Percentiles rank a stretch among this genome's conserved stretches.
phyloP scores from a whole-genome alignment of 2,888 invertebrate species.

The Eristalis arbustorum region DNA sequence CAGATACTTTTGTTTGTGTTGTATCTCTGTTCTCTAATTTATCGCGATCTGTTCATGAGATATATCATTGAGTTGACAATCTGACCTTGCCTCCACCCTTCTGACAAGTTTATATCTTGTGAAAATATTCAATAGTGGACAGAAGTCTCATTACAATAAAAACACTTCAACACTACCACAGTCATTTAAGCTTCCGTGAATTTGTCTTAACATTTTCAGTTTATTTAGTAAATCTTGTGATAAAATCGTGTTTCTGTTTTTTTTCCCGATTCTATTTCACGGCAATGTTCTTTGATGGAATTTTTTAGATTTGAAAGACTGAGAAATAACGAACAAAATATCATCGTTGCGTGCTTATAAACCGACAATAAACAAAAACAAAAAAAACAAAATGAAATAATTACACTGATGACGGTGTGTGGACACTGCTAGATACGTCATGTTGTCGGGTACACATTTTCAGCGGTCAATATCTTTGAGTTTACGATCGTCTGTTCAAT shows the following conservation, averaged over 20 bases:
- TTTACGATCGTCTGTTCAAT: conserved; percentile 32
- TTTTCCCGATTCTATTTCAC: background rate
- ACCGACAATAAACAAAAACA: background rate
- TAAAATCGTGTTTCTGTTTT: background rate
- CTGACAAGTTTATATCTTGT: conserved; percentile 7
- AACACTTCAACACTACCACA: conserved; percentile 5
- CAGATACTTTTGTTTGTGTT: background rate
- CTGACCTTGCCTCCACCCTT: conserved; percentile 26
- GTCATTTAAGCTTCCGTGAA: conserved; percentile 33
- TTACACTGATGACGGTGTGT: conserved; percentile 18
- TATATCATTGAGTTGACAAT: conserved; percentile 9
- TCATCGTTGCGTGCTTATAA: background rate
- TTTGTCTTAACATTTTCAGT: background rate
- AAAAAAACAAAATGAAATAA: conserved; percentile 8
- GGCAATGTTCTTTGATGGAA: conserved; percentile 10
- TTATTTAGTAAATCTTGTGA: background rate
- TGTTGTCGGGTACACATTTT: background rate
- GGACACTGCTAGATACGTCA: conserved; percentile 2
- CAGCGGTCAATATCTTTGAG: conserved; percentile 52
- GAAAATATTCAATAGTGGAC: conserved; percentile 1
- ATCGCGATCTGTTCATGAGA: background rate
- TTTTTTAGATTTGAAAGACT: background rate
- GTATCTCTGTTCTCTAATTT: conserved; percentile 2
- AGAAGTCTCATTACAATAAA: conserved; percentile 9
- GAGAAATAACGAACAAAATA: background rate